phyloP scores from a whole-genome alignment of 1,140 invertebrate species.

The Helicoverpa zea region DNA sequence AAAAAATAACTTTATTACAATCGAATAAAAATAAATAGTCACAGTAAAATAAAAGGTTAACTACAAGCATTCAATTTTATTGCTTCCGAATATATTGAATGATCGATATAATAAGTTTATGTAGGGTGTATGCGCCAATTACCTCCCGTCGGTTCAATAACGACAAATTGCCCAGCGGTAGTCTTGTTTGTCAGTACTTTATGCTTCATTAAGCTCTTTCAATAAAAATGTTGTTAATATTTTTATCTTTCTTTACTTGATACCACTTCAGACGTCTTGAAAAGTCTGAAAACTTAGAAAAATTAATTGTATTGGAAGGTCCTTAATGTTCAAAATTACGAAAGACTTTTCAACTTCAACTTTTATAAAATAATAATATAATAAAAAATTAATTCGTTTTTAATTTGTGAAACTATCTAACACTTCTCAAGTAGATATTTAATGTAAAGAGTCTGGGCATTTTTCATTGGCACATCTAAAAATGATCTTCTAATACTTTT shows the following conservation, averaged over 20 bases:
- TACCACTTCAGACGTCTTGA: background rate
- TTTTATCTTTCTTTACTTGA: background rate
- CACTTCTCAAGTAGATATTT: background rate
- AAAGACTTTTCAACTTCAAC: too few relatives aligned
- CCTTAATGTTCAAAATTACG: too few relatives aligned
- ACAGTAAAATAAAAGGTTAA: background rate
- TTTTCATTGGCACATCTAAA: background rate
- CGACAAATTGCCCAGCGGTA: background rate
- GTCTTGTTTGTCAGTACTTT: background rate
- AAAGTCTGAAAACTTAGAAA: too few relatives aligned
- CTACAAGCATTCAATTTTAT: background rate
- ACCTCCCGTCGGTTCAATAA: slow-evolving; percentile 1
- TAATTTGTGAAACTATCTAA: background rate
- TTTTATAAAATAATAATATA: too few relatives aligned
- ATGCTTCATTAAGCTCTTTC: slow-evolving; percentile 6
- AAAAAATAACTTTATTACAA: too few relatives aligned
- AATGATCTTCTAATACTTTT: slow-evolving; percentile 10
- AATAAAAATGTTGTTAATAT: background rate
- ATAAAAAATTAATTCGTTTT: background rate
- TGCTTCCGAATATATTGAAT: background rate
- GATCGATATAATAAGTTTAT: background rate
- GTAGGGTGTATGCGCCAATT: slow-evolving; percentile 8
- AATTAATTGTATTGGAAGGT: too few relatives aligned
- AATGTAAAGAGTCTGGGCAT: background rate
- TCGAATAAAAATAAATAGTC: background rate